phyloP scores from a whole-genome alignment of 2,888 invertebrate species.

The Lochmaea crataegi region DNA sequence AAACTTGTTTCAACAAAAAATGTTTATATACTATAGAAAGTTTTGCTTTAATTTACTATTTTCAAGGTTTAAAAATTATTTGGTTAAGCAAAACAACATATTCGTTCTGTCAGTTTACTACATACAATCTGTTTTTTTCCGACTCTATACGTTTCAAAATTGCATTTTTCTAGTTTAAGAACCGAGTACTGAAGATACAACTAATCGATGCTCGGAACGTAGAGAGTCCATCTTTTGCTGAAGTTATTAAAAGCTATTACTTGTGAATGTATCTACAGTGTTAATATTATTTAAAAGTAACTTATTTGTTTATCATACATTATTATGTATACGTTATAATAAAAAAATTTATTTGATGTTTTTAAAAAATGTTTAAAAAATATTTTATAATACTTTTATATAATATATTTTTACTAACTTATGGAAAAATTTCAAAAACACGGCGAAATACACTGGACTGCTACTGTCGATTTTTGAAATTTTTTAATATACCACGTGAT shows the following conservation, averaged over 20 bases:
- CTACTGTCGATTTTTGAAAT: conserved; percentile 38
- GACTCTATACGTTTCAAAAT: conserved; percentile 45
- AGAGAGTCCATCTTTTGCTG: conserved; percentile 38
- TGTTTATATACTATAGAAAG: background rate
- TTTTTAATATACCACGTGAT: conserved; percentile 36
- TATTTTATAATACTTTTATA: conserved; percentile 53
- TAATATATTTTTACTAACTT: conserved; percentile 54
- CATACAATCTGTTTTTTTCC: conserved; percentile 13
- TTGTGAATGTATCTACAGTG: conserved; percentile 50
- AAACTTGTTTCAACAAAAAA: background rate
- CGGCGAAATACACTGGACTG: conserved; percentile 33
- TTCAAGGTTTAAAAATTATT: background rate
- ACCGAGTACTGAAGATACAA: conserved; percentile 4
- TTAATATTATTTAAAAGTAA: conserved; percentile 46
- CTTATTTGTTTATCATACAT: conserved; percentile 49
- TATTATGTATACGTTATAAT: conserved; percentile 50
- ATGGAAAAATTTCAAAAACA: conserved; percentile 38
- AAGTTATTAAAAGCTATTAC: conserved; percentile 36
- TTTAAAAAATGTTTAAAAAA: conserved; percentile 47
- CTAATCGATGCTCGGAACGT: conserved; percentile 23
- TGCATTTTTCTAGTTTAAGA: conserved; percentile 23
- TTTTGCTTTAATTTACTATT: background rate
- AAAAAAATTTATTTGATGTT: conserved; percentile 48
- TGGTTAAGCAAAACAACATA: conserved; percentile 10
- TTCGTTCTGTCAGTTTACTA: conserved; percentile 14